These are phyloP conservation scores for Rhinoptilus africanus DNA, from an alignment of 2,113 vertebrate species.

Conservation along the genomic window DNA sequence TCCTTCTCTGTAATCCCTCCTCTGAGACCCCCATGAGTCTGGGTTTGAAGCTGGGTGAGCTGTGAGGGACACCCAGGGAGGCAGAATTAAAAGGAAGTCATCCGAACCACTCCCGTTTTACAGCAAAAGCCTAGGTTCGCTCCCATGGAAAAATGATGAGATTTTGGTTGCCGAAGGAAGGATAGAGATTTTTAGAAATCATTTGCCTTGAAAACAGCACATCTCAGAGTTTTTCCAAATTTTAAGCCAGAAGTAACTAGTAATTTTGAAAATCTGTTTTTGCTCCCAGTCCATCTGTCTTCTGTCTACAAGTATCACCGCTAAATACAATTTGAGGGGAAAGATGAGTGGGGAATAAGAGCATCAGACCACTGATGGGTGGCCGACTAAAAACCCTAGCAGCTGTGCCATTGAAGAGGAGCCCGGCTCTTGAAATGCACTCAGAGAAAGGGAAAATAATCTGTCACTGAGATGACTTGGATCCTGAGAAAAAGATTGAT, in stretches of 20 bases:
- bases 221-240: neutral
- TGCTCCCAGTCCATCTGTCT: neutral
- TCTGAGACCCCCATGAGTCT: too few species aligned
- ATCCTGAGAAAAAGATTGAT: neutral
- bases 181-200: neutral
- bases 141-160: neutral
- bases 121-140: rapidly evolving
- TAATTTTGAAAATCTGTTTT: neutral
- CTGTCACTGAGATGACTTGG: neutral
- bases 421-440: neutral
- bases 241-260: neutral
- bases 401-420: neutral
- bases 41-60: neutral
- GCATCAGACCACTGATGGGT: neutral
- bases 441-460: neutral
- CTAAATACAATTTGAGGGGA: neutral
- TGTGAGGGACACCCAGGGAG: neutral
- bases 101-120: neutral
- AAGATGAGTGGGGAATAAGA: neutral
- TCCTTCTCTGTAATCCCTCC: neutral
- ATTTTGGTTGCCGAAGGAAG: neutral
- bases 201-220: neutral
- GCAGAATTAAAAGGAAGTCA: neutral
- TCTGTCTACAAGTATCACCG: neutral
- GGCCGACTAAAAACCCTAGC: neutral